These are phyloP conservation scores for Leptura quadrifasciata DNA, from an alignment of 2,888 invertebrate genomes.

Conservation along the genomic window DNA sequence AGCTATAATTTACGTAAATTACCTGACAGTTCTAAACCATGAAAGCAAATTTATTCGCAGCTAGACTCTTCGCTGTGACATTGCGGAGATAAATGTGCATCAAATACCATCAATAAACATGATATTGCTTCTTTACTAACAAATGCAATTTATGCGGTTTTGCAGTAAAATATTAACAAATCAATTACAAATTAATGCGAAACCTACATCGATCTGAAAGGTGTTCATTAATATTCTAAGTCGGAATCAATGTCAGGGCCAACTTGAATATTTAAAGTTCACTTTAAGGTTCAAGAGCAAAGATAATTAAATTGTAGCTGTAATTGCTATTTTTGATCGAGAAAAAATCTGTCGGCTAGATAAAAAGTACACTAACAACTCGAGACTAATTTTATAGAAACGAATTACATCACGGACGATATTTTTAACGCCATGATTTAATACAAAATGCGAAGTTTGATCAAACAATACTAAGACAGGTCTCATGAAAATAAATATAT, in stretches of 20 bases:
- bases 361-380: background rate
- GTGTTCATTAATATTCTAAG: constrained; percentile 2
- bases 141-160: background rate
- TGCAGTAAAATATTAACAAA: background rate
- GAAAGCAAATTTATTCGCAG: too few relatives aligned
- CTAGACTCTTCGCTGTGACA: too few relatives aligned
- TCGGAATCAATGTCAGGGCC: constrained; percentile 9
- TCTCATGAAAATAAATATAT: too few relatives aligned
- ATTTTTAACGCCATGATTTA: background rate
- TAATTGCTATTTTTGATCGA: background rate
- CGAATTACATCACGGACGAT: background rate
- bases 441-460: too few relatives aligned
- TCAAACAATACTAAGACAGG: too few relatives aligned
- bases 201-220: constrained; percentile 6
- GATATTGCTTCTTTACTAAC: background rate
- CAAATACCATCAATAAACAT: too few relatives aligned
- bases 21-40: too few relatives aligned
- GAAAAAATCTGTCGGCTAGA: background rate
- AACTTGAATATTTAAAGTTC: constrained; percentile 16
- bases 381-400: background rate
- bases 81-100: too few relatives aligned
- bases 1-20: too few relatives aligned
- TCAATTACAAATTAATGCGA: background rate
- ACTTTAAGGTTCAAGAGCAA: constrained; percentile 16
- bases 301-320: background rate